Evolutionary conservation across 2,797 vertebrate genomes (phyloP).

Genomic region (Dicrostonyx torquatus): DNA sequence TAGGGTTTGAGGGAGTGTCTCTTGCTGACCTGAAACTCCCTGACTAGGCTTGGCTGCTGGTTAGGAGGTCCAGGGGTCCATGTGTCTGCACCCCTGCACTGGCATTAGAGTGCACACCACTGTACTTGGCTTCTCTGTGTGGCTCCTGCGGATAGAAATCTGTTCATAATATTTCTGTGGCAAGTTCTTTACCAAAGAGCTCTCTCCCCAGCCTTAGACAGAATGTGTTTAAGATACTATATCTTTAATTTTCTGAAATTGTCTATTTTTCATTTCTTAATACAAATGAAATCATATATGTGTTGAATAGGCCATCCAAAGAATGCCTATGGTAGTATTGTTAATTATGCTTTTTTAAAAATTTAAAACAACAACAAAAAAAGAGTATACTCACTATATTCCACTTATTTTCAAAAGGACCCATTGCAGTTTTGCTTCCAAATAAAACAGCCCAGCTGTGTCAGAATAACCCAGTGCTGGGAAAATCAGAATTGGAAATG

Average conservation of each 20-base stretch:
- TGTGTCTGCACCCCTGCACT: neutral
- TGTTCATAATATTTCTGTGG: neutral
- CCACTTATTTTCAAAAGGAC: neutral
- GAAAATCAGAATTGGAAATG: constrained; percentile 17
- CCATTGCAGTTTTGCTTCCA: neutral
- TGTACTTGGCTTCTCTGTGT: neutral
- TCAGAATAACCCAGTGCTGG: neutral
- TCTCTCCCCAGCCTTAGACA: neutral
- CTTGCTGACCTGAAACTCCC: neutral
- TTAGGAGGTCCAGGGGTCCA: neutral
- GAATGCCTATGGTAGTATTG: neutral
- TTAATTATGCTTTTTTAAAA: constrained; percentile 5
- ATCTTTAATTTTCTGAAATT: constrained; percentile 11
- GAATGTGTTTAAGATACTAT: neutral
- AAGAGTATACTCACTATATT: constrained; percentile 6
- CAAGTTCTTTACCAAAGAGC: neutral
- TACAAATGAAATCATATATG: neutral
- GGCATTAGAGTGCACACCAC: neutral
- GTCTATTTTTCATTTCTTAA: constrained; percentile 21
- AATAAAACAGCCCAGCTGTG: constrained; percentile 23
- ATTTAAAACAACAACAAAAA: neutral
- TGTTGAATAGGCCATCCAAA: neutral
- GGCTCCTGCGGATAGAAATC: neutral
- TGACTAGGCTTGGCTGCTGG: neutral
- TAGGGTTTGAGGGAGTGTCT: neutral